A percentile compares a stretch with the other conserved stretches of the same genome.
Conservation (phyloP, 2,888 invertebrate genomes). For the Steinernema scapterisci region DNA sequence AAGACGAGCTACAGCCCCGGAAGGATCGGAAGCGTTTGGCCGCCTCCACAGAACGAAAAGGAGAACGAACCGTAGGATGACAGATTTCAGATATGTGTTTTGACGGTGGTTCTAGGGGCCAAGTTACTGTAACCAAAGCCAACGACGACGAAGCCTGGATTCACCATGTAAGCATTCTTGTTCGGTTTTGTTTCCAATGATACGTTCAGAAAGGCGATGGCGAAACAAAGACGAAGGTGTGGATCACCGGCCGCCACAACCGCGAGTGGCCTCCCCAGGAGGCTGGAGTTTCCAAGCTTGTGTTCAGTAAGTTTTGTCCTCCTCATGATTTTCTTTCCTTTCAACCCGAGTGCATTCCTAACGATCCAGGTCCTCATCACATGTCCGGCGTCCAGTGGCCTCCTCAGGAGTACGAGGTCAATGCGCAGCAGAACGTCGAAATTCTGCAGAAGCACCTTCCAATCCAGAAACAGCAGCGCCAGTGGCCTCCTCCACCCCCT, state of each 20-base stretch:
- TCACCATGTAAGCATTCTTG: conserved; percentile 49
- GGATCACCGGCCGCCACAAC: conserved; percentile 36
- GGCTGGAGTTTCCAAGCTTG: too few relatives aligned
- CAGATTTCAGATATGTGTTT: not conserved
- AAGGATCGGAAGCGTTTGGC: conserved; percentile 59
- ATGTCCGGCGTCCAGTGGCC: conserved; percentile 64
- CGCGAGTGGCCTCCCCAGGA: conserved; percentile 62
- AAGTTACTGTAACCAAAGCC: conserved; percentile 43
- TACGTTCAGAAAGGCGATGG: conserved; percentile 26
- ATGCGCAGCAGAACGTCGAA: conserved; percentile 56
- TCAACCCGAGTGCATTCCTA: conserved; percentile 11
- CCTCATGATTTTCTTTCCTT: too few relatives aligned
- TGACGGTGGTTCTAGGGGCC: not conserved
- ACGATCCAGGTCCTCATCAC: conserved; percentile 46
- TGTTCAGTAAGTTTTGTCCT: not conserved
- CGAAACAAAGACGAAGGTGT: conserved; percentile 18
- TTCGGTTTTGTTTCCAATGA: not conserved
- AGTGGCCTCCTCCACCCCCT: conserved; percentile 59
- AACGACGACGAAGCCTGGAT: conserved; percentile 61
- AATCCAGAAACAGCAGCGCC: conserved; percentile 48
- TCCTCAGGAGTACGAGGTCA: conserved; percentile 60
- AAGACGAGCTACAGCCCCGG: conserved; percentile 58
- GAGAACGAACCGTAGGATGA: conserved; percentile 47
- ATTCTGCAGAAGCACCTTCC: conserved; percentile 55
- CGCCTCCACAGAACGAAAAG: conserved; percentile 60